These are phyloP conservation scores for Zaprionus gabonicus DNA, from an alignment of 1,140 invertebrate genomes.

Conservation along the genomic window DNA sequence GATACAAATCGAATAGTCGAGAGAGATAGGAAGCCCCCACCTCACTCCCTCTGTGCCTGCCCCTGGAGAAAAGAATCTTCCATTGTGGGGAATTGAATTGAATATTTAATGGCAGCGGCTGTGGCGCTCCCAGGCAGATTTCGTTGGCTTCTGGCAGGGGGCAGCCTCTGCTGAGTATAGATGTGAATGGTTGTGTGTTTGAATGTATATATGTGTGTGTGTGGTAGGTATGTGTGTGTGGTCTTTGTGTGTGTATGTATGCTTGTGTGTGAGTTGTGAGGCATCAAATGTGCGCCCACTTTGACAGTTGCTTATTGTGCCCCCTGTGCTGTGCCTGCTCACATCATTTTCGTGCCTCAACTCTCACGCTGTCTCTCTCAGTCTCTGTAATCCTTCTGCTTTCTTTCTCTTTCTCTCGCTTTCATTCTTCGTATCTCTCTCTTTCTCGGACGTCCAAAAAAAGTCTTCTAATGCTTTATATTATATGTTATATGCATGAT, in stretches of 20 bases:
- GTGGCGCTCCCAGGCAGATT: constrained; percentile 38
- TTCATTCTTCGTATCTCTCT: background rate
- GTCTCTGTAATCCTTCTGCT: too few relatives aligned
- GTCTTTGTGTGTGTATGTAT: constrained; percentile 12
- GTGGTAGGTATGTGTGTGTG: constrained; percentile 11
- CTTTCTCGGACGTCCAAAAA: background rate
- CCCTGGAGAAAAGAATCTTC: constrained; percentile 9
- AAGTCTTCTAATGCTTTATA: background rate
- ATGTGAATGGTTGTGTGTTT: constrained; percentile 8
- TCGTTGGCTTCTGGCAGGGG: background rate
- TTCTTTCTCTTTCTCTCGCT: background rate
- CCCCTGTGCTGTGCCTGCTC: background rate
- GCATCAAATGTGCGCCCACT: constrained; percentile 39
- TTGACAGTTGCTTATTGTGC: constrained; percentile 3
- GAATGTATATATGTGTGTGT: constrained; percentile 23
- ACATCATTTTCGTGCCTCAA: background rate
- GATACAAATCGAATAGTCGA: constrained; percentile 75
- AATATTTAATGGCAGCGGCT: constrained; percentile 82
- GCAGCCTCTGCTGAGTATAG: background rate
- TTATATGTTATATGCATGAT: background rate
- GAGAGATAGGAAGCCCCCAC: constrained; percentile 11
- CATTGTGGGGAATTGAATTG: constrained; percentile 65
- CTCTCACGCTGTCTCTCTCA: background rate
- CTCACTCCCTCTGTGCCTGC: too few relatives aligned
- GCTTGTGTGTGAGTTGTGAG: constrained; percentile 23